Conservation (phyloP, 2,797 vertebrate genomes). For the Muscicapa comitata region DNA sequence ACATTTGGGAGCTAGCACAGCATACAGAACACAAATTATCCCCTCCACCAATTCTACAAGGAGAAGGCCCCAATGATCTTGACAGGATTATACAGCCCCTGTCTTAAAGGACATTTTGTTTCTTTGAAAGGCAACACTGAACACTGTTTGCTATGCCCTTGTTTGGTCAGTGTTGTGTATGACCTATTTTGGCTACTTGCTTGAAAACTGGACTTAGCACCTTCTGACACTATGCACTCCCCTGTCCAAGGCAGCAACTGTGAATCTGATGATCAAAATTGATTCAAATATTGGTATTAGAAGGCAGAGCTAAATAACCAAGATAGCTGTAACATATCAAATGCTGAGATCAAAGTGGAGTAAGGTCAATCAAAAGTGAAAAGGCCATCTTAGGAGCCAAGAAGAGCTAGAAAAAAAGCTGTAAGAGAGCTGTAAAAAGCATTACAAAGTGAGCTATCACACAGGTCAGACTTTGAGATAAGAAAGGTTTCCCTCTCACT, state of each 20-base stretch:
- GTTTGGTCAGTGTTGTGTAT: background rate
- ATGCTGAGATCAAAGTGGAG: background rate
- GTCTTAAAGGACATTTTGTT: accelerated
- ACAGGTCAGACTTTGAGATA: background rate
- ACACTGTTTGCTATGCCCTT: background rate
- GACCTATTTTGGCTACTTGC: background rate
- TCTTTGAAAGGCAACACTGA: background rate
- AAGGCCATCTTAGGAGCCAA: background rate
- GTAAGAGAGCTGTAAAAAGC: background rate
- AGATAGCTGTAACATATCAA: background rate
- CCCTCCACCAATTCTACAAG: background rate
- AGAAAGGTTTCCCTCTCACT: background rate
- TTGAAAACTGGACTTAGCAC: background rate
- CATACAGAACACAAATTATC: background rate
- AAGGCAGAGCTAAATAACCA: background rate
- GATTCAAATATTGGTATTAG: background rate
- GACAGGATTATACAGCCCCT: background rate
- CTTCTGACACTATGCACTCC: background rate
- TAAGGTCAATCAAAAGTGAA: background rate
- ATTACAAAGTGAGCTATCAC: background rate
- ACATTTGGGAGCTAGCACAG: background rate
- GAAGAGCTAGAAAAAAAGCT: background rate
- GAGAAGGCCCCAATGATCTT: background rate
- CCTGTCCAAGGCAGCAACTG: background rate
- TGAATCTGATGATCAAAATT: background rate